Base-by-base conservation (phyloP, 2,113 vertebrate genomes). In the Neofelis nebulosa region DNA sequence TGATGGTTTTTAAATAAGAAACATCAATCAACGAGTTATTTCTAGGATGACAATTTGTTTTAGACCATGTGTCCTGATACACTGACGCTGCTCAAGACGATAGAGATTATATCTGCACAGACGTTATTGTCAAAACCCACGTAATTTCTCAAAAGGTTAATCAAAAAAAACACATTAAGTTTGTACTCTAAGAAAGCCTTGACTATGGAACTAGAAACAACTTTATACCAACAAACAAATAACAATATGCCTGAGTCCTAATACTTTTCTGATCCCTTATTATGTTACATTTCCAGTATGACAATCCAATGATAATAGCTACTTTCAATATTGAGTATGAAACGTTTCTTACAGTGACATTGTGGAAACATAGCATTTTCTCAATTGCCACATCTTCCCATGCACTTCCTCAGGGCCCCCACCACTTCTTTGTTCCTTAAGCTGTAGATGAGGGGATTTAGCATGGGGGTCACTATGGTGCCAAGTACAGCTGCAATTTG, bases 381-480 rank as follows among this genome's bases (percentile, higher is more conserved):
- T 15, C 3, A 25, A 7, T 4, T 23, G 5, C 45, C 48, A 18
- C 69, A 66, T n/a, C 84, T 94, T 63, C 85, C 36, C 23, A 11
- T 2, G 41, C 52, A 71, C 52, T 45, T 95, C 52, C 45, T 91
- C 21, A 97, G 74, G 19, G 92, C 82, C 5, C 45, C 81, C 0
- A 92, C 3, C 45, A 97, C 82, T n/a, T 97, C 97, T 33, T 95
- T 97, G 80, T 97, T 98, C 83, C 95, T 92, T 52, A 97, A 76
- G 66, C 57, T 61, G 57, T 61, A 61, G 57, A 61, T 61, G 57
- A 61, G 57, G 3, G 57, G 57, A 61, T 97, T 98, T 82, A 97
- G 76, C 94, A 94, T 94, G 16, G 98, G 96, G 9, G 94, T 97
- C 81, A 98, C 61, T 9, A 95, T 95, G 78, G 98, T 93, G 7